Evolutionary conservation across 2,888 invertebrate genomes (phyloP).

Genomic region (Apodemia mormo): DNA sequence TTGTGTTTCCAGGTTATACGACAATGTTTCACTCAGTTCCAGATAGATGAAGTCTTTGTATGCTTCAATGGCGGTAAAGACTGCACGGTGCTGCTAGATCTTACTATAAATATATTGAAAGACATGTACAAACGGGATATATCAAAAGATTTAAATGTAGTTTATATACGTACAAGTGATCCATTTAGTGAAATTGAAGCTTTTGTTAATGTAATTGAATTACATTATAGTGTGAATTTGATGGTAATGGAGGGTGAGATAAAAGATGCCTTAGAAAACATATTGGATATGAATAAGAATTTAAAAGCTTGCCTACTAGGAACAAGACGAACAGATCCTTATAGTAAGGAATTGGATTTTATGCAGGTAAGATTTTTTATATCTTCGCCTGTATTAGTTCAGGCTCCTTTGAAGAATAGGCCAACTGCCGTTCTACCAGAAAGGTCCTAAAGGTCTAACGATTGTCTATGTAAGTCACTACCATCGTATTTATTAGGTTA

Average conservation of each 20-base stretch:
- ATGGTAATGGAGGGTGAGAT: constrained; percentile 86
- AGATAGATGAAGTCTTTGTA: constrained; percentile 89
- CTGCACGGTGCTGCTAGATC: constrained; percentile 92
- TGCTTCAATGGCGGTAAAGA: constrained; percentile 99
- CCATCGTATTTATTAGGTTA: too few species aligned
- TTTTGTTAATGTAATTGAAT: constrained; percentile 88
- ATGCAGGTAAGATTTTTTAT: constrained; percentile 83
- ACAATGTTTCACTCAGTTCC: constrained; percentile 83
- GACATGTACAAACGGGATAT: constrained; percentile 53
- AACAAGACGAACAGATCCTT: constrained; percentile 93
- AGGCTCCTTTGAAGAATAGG: too few species aligned
- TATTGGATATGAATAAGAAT: constrained; percentile 80
- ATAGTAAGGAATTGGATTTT: constrained; percentile 83
- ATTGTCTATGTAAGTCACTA: too few species aligned
- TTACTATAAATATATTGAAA: constrained; percentile 56
- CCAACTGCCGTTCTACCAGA: too few species aligned
- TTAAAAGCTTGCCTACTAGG: constrained; percentile 96
- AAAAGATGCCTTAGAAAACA: constrained; percentile 84
- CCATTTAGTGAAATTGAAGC: constrained; percentile 93
- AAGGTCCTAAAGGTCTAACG: too few species aligned
- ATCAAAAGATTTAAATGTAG: constrained; percentile 81
- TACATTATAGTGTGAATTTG: constrained; percentile 88
- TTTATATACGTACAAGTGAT: constrained; percentile 90
- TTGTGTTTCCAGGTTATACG: constrained; percentile 78
- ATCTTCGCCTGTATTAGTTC: too few species aligned